These are phyloP conservation scores for Puffinus mauretanicus DNA, from an alignment of 2,113 vertebrate species.

Conservation along the genomic window DNA sequence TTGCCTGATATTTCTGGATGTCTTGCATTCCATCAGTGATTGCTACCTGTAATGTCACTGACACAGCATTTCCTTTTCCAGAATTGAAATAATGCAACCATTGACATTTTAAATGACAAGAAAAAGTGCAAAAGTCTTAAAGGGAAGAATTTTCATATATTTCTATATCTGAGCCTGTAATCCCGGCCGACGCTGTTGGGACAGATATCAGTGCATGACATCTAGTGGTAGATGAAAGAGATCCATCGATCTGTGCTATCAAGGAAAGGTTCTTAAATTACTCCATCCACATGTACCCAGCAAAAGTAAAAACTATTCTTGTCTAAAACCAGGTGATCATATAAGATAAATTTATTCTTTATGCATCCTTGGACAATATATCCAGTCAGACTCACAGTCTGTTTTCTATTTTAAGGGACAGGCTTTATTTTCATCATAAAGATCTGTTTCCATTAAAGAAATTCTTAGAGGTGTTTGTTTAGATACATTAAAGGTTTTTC, in stretches of 20 bases:
- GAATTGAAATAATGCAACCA: background rate
- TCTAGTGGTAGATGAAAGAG: constrained; percentile 39
- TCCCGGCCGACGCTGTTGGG: background rate
- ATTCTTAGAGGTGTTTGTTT: background rate
- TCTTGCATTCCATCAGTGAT: background rate
- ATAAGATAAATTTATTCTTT: background rate
- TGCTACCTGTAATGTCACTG: background rate
- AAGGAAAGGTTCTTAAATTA: background rate
- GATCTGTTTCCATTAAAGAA: background rate
- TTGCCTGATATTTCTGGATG: background rate
- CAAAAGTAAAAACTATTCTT: background rate
- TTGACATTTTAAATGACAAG: background rate
- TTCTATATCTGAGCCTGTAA: background rate
- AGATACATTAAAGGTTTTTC: background rate
- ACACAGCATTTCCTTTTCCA: background rate
- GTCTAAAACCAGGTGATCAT: background rate
- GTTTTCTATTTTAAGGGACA: background rate
- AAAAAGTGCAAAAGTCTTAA: background rate
- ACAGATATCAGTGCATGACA: constrained; percentile 51
- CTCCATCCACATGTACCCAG: background rate
- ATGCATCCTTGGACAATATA: background rate
- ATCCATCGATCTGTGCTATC: background rate
- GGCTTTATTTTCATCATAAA: background rate
- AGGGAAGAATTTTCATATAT: background rate
- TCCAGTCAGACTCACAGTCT: background rate